phyloP scores from a whole-genome alignment of 2,888 invertebrate genomes.

The Luperina testacea region DNA sequence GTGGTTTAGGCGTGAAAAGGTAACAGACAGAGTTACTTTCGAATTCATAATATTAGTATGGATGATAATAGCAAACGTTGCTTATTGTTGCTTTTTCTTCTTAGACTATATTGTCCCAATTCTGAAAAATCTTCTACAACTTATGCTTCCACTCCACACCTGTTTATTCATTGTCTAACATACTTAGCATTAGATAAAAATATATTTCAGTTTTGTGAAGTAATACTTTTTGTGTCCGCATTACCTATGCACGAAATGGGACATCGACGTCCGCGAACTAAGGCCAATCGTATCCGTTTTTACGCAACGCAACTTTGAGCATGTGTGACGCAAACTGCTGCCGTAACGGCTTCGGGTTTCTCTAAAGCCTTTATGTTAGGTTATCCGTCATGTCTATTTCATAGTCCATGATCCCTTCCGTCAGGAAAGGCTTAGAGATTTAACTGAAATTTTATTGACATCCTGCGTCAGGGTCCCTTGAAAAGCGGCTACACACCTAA shows the following conservation, averaged over 20 bases:
- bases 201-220: conserved; percentile 11
- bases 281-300: conserved; percentile 64
- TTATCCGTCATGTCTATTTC: conserved; percentile 38
- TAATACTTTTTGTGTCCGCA: conserved; percentile 33
- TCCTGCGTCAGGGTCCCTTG: conserved; percentile 8
- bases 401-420: conserved; percentile 50
- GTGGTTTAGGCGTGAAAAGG: not conserved
- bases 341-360: conserved; percentile 33
- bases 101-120: not conserved
- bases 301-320: conserved; percentile 57
- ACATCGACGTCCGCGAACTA: conserved; percentile 56
- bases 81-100: not conserved
- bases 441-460: conserved; percentile 36
- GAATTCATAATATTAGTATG: not conserved
- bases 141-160: conserved; percentile 2
- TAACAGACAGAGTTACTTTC: not conserved
- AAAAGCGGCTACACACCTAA: conserved; percentile 4
- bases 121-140: not conserved
- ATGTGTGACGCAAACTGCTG: conserved; percentile 54
- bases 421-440: conserved; percentile 16
- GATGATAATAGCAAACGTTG: not conserved
- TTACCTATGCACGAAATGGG: conserved; percentile 50
- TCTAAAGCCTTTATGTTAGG: conserved; percentile 27
- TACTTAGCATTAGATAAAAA: conserved; percentile 21
- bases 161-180: not conserved